Conservation (phyloP, 1,140 invertebrate species). For the Drosophila truncata region DNA sequence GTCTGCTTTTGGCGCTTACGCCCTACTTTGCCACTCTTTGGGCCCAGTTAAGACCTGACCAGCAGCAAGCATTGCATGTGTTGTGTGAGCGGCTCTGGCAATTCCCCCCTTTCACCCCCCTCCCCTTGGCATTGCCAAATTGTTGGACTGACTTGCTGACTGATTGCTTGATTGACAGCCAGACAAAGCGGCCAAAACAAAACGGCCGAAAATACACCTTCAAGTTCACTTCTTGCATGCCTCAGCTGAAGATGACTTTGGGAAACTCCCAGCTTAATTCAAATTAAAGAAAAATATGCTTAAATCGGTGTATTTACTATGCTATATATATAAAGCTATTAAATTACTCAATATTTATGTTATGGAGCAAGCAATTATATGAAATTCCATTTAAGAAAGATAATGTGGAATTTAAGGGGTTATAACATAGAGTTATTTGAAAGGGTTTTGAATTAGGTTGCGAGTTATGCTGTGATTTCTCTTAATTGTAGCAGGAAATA, state of each 20-base stretch:
- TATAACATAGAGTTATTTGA: too few relatives aligned
- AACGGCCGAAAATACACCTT: slow-evolving; percentile 38
- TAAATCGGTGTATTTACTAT: slow-evolving; percentile 8
- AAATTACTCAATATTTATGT: slow-evolving; percentile 3
- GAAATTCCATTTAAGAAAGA: background rate
- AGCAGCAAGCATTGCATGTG: slow-evolving; percentile 43
- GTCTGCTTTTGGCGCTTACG: slow-evolving; percentile 51
- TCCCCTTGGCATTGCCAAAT: slow-evolving; percentile 33
- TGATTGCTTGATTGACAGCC: slow-evolving; percentile 31
- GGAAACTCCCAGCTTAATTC: slow-evolving; percentile 11
- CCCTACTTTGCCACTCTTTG: slow-evolving; percentile 48
- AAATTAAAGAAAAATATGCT: background rate
- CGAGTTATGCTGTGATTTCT: background rate
- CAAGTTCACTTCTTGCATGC: slow-evolving; percentile 40
- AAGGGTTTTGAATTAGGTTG: too few relatives aligned
- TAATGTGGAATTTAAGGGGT: background rate
- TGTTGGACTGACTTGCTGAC: slow-evolving; percentile 29
- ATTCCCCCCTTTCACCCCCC: slow-evolving; percentile 9
- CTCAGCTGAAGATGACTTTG: slow-evolving; percentile 36
- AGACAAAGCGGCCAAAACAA: slow-evolving; percentile 33
- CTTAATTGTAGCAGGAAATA: background rate
- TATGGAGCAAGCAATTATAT: background rate
- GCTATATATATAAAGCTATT: background rate
- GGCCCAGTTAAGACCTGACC: slow-evolving; percentile 18
- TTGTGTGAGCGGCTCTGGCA: slow-evolving; percentile 15